phyloP scores from a whole-genome alignment of 2,797 vertebrate species.

The Rhinella marina region DNA sequence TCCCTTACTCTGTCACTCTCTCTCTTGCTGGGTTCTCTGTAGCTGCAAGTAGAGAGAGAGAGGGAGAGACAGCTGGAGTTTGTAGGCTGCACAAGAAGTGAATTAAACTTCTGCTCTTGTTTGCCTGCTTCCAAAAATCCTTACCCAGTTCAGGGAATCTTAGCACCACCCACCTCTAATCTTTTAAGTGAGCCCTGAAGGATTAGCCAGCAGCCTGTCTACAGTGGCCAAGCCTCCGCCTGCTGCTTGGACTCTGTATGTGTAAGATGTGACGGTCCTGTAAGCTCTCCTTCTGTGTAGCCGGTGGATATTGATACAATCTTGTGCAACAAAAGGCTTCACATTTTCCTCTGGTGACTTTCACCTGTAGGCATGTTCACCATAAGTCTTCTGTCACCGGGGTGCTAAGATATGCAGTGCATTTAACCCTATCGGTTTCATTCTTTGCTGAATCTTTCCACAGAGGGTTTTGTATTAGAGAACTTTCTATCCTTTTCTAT shows the following conservation, averaged over 20 bases:
- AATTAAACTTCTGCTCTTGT: constrained; percentile 62
- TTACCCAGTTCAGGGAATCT: constrained; percentile 60
- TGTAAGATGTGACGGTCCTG: constrained; percentile 42
- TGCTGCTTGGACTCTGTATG: constrained; percentile 50
- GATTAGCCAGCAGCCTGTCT: constrained; percentile 62
- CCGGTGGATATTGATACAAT: constrained; percentile 15
- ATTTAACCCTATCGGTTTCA: background rate
- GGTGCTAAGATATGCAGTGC: background rate
- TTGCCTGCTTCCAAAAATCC: constrained; percentile 59
- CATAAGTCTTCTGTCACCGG: background rate
- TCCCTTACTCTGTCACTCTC: constrained; percentile 26
- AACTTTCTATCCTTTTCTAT: background rate
- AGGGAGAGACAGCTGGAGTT: constrained; percentile 55
- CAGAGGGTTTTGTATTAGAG: background rate
- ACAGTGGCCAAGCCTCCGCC: constrained; percentile 59
- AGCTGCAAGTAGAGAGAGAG: constrained; percentile 53
- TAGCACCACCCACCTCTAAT: constrained; percentile 65
- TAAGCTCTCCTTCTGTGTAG: constrained; percentile 46
- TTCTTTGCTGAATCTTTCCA: background rate
- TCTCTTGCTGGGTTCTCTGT: constrained; percentile 44
- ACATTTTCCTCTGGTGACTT: constrained; percentile 4
- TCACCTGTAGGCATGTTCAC: constrained; percentile 41
- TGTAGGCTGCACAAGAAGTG: constrained; percentile 57
- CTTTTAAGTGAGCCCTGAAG: constrained; percentile 64
- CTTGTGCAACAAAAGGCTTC: constrained; percentile 12